phyloP scores from a whole-genome alignment of 2,888 invertebrate species.

The Oligia fasciuncula region DNA sequence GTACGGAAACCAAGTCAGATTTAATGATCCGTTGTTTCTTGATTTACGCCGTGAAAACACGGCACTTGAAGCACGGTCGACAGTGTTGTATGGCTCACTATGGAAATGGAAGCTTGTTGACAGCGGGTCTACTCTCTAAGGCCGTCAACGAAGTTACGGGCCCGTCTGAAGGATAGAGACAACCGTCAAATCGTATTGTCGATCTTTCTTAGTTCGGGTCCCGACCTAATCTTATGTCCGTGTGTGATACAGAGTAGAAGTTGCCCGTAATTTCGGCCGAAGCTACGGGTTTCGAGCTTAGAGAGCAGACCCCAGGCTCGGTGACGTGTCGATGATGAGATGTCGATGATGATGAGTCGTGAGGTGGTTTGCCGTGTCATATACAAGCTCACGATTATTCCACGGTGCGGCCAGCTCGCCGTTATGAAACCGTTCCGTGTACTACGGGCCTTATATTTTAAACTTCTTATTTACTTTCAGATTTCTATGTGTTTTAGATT shows the following conservation, averaged over 20 bases:
- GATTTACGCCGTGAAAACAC: too few relatives aligned
- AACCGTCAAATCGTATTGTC: background rate
- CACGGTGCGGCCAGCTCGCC: background rate
- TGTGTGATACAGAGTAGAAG: background rate
- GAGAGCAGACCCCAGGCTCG: too few relatives aligned
- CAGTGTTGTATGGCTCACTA: too few relatives aligned
- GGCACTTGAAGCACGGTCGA: too few relatives aligned
- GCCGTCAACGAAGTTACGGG: too few relatives aligned
- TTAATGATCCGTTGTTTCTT: too few relatives aligned
- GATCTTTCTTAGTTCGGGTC: background rate
- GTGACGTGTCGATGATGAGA: too few relatives aligned
- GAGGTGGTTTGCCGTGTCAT: background rate
- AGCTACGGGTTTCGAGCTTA: too few relatives aligned
- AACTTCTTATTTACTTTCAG: conserved; percentile 18
- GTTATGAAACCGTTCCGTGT: background rate
- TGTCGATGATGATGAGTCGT: background rate
- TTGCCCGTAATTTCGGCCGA: background rate
- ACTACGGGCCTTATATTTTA: background rate
- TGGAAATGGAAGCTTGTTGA: too few relatives aligned
- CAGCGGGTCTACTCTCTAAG: too few relatives aligned
- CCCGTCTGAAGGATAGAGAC: background rate
- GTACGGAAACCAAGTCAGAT: too few relatives aligned
- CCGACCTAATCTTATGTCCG: background rate
- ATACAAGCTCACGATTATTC: background rate
- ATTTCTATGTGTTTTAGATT: background rate